Percentiles rank a stretch among this genome's conserved stretches.
Evolutionary conservation across 2,797 vertebrate species (phyloP).

Genomic region (Sus cebifrons): DNA sequence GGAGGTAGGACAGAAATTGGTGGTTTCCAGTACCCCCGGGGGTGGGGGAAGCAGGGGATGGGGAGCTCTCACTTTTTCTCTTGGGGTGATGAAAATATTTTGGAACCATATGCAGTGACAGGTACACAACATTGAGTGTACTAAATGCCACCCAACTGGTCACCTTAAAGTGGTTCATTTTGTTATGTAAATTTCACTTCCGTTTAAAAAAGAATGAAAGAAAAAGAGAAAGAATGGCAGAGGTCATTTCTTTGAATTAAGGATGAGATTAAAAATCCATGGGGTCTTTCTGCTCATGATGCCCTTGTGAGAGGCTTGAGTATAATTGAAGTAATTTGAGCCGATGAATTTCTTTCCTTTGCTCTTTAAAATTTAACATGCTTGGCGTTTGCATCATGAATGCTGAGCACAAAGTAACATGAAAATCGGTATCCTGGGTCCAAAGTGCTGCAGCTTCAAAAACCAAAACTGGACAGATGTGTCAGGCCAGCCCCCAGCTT

Average conservation of each 20-base stretch:
- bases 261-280: background rate
- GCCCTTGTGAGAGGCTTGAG: conserved; percentile 14
- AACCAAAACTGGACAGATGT: background rate
- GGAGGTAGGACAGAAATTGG: background rate
- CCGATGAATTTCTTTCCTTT: conserved; percentile 59
- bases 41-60: background rate
- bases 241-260: conserved; percentile 6
- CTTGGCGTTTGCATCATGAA: conserved; percentile 1
- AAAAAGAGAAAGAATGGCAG: background rate
- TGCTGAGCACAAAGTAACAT: conserved; percentile 2
- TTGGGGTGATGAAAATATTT: background rate
- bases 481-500: background rate
- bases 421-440: background rate
- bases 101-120: background rate
- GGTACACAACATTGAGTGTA: background rate
- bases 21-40: background rate
- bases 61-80: background rate
- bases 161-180: background rate
- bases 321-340: conserved; percentile 50
- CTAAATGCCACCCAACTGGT: background rate
- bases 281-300: background rate
- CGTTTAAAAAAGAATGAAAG: background rate
- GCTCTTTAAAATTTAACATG: conserved; percentile 39
- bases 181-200: background rate
- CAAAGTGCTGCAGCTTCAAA: background rate